These are phyloP conservation scores for Strigamia transsilvanica DNA, from an alignment of 2,888 invertebrate genomes.

Conservation along the genomic window DNA sequence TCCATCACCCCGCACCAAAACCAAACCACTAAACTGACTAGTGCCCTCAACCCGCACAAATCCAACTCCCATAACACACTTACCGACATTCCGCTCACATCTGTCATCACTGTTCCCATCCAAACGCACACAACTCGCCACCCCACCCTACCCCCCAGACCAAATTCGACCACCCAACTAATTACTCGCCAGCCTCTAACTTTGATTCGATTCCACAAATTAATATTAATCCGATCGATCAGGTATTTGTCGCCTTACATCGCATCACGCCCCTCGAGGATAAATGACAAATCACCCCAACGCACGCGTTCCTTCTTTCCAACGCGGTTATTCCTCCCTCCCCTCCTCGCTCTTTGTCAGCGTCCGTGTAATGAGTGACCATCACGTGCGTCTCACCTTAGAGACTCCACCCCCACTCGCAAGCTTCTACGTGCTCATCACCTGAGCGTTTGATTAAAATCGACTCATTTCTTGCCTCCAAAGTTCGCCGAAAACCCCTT, in stretches of 20 bases:
- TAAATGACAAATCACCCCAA: constrained; percentile 14
- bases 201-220: constrained; percentile 22
- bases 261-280: constrained; percentile 9
- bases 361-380: constrained; percentile 38
- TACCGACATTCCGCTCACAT: no score
- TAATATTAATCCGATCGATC: constrained; percentile 34
- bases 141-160: background rate
- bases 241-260: constrained; percentile 15
- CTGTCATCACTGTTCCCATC: no score
- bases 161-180: background rate
- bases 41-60: background rate
- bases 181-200: background rate
- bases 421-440: background rate
- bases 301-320: constrained; percentile 13
- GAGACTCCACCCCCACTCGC: background rate
- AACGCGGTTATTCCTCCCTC: constrained; percentile 27
- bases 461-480: background rate
- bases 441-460: background rate
- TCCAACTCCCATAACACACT: no score
- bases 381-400: constrained; percentile 6
- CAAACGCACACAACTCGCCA: background rate
- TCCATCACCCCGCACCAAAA: background rate
- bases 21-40: constrained; percentile 21
- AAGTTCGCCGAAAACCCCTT: background rate
- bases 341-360: background rate